Base-by-base conservation (phyloP, 2,113 vertebrate species). In the Labrus mixtus region DNA sequence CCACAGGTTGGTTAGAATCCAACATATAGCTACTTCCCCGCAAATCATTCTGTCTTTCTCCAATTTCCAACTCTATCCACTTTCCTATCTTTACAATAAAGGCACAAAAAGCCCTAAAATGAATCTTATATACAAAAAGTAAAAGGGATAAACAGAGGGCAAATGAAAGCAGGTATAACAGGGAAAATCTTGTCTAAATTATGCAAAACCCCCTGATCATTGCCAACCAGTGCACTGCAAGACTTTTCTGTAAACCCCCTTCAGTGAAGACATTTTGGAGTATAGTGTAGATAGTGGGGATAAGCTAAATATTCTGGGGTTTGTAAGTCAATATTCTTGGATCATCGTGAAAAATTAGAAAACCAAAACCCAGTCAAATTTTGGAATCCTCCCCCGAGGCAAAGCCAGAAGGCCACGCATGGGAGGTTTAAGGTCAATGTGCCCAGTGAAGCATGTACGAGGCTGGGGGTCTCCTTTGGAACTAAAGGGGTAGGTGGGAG, bases 381-480 rank as follows among this genome's bases (percentile, higher is more conserved):
- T 83, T 50, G 73, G 33, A 73, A 76, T 72, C n/a, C 55, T 83
- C 74, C 61, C 56, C 61, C 71, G 63, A 48, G 77, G 61, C 20
- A 78, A 65, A 76, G 70, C 63, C 60, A 74, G 79, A 78, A 66
- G 81, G 57, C 71, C 72, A 54, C 53, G 77, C 73, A 67, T 62
- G 80, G 80, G 76, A 86, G 83, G 75, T 70, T 86, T 85, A 80
- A 78, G 77, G 68, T 84, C 57, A 84, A 81, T 83, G 84, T 82
- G 83, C 56, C 69, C 87, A 91, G 75, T 89, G 87, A 89, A 91
- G 91, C 89, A 43, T 91, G 79, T 55, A 79, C 66, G 67, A 85
- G 83, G 80, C 73, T 59, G 58, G 84, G 82, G 87, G 83, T 83
- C 85, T 83, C 64, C 63, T 76, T 59, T 46, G 55, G 68, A 70